Evolutionary conservation across 2,797 vertebrate species (phyloP).

Genomic region (Mionectes olivaceus): DNA sequence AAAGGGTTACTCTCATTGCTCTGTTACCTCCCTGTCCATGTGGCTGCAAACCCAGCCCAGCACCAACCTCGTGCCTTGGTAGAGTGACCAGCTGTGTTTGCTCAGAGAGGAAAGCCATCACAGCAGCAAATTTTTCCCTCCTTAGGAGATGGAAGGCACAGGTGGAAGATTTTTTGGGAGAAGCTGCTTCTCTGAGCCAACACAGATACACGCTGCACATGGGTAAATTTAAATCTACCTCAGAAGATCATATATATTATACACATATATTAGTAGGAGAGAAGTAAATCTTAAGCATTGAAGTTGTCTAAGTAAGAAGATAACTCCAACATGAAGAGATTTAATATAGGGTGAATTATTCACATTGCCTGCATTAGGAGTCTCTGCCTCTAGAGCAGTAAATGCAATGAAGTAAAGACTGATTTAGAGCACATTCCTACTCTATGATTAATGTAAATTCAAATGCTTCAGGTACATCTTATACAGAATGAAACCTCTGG

Average conservation of each 20-base stretch:
- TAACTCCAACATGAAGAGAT: not conserved
- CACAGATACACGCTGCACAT: not conserved
- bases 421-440: not conserved
- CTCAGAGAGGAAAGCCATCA: not conserved
- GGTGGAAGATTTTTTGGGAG: not conserved
- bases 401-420: not conserved
- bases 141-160: not conserved
- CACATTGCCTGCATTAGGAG: accelerated
- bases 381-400: not conserved
- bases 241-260: not conserved
- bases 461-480: not conserved
- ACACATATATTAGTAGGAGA: not conserved
- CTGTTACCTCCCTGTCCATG: not conserved
- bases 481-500: not conserved
- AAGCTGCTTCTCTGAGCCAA: not conserved
- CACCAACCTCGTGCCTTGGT: accelerated
- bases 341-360: not conserved
- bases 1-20: accelerated
- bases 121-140: not conserved
- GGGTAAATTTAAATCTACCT: not conserved
- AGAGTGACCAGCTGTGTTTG: not conserved
- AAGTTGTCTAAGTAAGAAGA: not conserved
- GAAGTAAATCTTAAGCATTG: not conserved
- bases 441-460: not conserved
- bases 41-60: accelerated